Percentiles rank a stretch among this genome's conserved stretches.
phyloP scores from a whole-genome alignment of 2,888 invertebrate genomes.

The Eupeodes latifasciatus region DNA sequence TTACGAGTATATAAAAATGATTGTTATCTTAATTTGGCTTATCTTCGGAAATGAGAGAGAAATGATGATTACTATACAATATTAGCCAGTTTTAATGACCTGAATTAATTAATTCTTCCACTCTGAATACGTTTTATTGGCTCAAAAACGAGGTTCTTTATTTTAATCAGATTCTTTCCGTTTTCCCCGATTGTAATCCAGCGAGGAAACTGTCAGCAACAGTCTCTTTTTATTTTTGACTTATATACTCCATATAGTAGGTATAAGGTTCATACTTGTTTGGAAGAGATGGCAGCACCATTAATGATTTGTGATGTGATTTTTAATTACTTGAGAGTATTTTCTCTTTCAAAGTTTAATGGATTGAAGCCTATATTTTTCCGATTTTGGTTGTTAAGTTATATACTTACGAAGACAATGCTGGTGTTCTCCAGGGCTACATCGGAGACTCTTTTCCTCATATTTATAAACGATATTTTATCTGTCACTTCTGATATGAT shows the following conservation, averaged over 20 bases:
- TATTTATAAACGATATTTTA: too few species aligned
- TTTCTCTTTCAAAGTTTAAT: not conserved
- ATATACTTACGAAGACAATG: too few species aligned
- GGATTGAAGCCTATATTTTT: too few species aligned
- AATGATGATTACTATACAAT: conserved; percentile 50
- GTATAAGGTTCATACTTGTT: not conserved
- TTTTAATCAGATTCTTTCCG: conserved; percentile 45
- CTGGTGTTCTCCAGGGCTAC: too few species aligned
- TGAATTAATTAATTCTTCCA: conserved; percentile 59
- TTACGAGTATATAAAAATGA: conserved; percentile 8
- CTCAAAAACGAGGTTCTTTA: conserved; percentile 28
- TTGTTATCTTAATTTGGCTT: conserved; percentile 70
- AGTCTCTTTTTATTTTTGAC: not conserved
- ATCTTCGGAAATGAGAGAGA: conserved; percentile 43
- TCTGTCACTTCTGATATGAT: too few species aligned
- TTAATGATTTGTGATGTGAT: conserved; percentile 33
- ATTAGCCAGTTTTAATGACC: conserved; percentile 70
- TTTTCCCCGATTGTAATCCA: conserved; percentile 11
- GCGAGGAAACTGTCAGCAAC: conserved; percentile 33
- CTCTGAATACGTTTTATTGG: conserved; percentile 28
- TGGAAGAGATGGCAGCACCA: conserved; percentile 26
- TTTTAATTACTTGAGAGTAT: conserved; percentile 43
- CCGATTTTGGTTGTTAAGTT: too few species aligned
- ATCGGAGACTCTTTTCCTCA: too few species aligned
- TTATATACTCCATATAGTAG: not conserved